Percentiles rank a stretch among this genome's conserved stretches.
phyloP scores from a whole-genome alignment of 2,888 invertebrate species.

The Octonoba sinensis region DNA sequence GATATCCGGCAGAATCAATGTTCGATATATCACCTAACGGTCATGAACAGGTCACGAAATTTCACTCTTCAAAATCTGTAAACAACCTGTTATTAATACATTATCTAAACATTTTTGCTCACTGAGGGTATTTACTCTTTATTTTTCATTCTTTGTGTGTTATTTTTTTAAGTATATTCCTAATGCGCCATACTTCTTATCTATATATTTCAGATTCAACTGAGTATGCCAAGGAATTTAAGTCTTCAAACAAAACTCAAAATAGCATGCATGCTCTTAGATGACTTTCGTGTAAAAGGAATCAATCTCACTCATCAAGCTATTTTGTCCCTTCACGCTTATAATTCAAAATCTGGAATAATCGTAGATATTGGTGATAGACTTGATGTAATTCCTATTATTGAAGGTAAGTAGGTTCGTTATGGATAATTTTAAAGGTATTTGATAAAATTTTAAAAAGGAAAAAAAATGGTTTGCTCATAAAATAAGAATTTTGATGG shows the following conservation, averaged over 20 bases:
- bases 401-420: constrained; percentile 72
- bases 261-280: constrained; percentile 72
- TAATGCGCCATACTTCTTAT: neutral
- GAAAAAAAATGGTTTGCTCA: too few relatives aligned
- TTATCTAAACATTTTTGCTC: too few relatives aligned
- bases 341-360: constrained; percentile 76
- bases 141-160: too few relatives aligned
- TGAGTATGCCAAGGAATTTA: constrained; percentile 72
- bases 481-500: too few relatives aligned
- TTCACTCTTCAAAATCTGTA: too few relatives aligned
- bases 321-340: constrained; percentile 75
- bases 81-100: too few relatives aligned
- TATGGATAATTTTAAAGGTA: neutral
- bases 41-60: too few relatives aligned
- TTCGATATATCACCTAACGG: too few relatives aligned
- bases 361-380: constrained; percentile 77
- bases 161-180: too few relatives aligned
- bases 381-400: constrained; percentile 75
- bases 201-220: constrained; percentile 42
- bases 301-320: constrained; percentile 75
- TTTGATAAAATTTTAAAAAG: too few relatives aligned
- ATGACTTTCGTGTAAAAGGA: constrained; percentile 71
- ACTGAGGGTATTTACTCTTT: too few relatives aligned
- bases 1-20: too few relatives aligned
- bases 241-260: constrained; percentile 72